Evolutionary conservation across 2,113 vertebrate species (phyloP), one percentile per base, ranked within the genome.

Genomic region (Hemibagrus wyckioides): DNA sequence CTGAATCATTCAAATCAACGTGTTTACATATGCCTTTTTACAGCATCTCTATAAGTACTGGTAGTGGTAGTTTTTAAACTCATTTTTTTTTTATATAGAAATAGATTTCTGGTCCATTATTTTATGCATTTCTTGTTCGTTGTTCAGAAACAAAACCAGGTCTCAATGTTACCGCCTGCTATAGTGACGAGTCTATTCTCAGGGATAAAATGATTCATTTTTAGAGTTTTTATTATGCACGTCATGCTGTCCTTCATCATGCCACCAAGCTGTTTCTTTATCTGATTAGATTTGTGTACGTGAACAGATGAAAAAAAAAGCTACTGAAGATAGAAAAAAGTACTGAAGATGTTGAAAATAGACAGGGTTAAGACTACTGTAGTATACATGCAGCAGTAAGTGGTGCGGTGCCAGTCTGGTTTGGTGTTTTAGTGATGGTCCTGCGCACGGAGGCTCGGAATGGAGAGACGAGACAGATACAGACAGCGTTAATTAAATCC

Each of bases 401-500:
- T 57, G 63, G 11, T 23, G 41, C 73, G 50, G 56, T 50, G 71
- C 41, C 1, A 0, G 25, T 71, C 75, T 80, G 77, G 54, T 59
- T 57, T 59, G 6, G 56, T 56, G 50, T 13, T 86, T 69, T 80
- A 21, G 61, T 82, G 36, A 56, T 48, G 83, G 61, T 71, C 11
- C 77, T 15, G 21, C 15, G 41, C 30, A 80, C 5, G n/a, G 76
- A 80, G 59, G 30, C 79, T 30, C 33, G 44, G 30, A 80, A 82
- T 83, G 69, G 33, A 83, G 33, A 82, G 36, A 76, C 48, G 21
- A 85, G 84, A 44, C 79, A 85, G 57, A 71, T 79, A 86, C n/a
- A 77, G 44, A 33, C 5, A 33, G 75, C 79, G 30, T 41, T 50
- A 33, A 54, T 67, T 54, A 69, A 57, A 44, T 36, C 61, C 39